These are phyloP conservation scores for Cercopithecus petaurista DNA, from an alignment of 2,797 vertebrate species.

Conservation along the genomic window DNA sequence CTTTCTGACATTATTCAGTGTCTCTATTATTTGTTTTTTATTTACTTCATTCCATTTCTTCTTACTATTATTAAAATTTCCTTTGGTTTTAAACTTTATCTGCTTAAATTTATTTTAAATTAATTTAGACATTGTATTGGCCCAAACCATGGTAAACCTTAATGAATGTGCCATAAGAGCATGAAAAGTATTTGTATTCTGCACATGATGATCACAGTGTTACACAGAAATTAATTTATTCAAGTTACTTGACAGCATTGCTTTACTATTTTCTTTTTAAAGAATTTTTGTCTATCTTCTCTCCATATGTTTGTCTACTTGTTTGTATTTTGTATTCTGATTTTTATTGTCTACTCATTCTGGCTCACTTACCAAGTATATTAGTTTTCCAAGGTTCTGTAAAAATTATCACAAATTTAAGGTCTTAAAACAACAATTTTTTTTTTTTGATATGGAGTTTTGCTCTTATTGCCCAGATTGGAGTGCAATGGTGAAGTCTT, in stretches of 20 bases:
- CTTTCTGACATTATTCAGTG: not conserved
- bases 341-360: not conserved
- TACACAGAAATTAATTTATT: not conserved
- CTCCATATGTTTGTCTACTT: not conserved
- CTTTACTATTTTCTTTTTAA: not conserved
- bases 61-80: not conserved
- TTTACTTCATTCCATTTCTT: not conserved
- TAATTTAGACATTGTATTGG: not conserved
- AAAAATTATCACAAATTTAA: not conserved
- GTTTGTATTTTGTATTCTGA: not conserved
- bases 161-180: not conserved
- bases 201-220: not conserved
- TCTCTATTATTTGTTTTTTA: not conserved
- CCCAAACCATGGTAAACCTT: not conserved
- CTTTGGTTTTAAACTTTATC: not conserved
- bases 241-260: not conserved
- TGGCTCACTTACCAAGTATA: not conserved
- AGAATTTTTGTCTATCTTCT: not conserved
- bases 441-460: too few relatives aligned
- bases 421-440: not conserved
- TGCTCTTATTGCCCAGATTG: too few relatives aligned
- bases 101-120: conserved; percentile 12
- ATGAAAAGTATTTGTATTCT: not conserved
- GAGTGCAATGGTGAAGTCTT: too few relatives aligned
- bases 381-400: not conserved